Evolutionary conservation across 2,113 vertebrate genomes (phyloP).

Genomic region (Tychaedon coryphoeus): DNA sequence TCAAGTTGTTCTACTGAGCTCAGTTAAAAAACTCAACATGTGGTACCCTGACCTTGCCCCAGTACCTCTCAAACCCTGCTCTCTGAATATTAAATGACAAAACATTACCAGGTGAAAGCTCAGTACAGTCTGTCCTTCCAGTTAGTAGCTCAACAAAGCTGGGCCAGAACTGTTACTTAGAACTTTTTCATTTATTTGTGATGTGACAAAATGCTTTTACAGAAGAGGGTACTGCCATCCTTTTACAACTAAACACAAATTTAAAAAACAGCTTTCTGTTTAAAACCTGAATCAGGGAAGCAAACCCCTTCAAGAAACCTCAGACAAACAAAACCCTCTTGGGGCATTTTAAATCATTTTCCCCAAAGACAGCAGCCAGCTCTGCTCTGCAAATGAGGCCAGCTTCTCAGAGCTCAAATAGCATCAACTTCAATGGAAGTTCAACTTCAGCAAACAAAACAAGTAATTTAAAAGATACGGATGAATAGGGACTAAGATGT

Average conservation of each 20-base stretch:
- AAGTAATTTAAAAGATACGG: neutral
- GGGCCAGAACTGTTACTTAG: neutral
- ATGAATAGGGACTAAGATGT: neutral
- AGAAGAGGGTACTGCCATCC: neutral
- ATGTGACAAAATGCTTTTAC: neutral
- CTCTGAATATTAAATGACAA: neutral
- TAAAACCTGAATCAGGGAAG: neutral
- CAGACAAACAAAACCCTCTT: neutral
- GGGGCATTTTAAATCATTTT: neutral
- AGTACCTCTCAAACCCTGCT: neutral
- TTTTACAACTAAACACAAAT: neutral
- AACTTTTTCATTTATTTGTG: neutral
- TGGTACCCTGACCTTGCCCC: neutral
- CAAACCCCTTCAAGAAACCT: neutral
- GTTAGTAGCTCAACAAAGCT: neutral
- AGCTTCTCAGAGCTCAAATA: neutral
- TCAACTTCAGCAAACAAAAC: neutral
- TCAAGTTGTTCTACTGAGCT: neutral
- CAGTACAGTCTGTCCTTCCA: neutral
- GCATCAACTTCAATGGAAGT: neutral
- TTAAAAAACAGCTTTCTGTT: neutral
- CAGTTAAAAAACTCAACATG: rapidly evolving
- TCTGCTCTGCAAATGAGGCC: neutral
- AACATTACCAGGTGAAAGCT: neutral
- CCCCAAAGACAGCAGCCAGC: neutral